Evolutionary conservation across 2,797 vertebrate species (phyloP).

Genomic region (Poecilia velifera): DNA sequence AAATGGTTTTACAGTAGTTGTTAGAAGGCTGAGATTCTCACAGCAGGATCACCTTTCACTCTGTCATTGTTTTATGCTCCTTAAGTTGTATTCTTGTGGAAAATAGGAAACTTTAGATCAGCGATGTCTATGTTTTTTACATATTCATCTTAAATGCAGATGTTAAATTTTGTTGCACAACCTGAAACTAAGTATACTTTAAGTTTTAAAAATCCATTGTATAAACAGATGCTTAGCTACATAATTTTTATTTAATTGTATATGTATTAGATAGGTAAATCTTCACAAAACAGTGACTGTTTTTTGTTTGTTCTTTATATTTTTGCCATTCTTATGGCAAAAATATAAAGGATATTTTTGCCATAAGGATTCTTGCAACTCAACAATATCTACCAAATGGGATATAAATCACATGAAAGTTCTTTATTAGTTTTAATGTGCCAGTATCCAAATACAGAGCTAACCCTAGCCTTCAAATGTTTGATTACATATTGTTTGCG

Average conservation of each 20-base stretch:
- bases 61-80: background rate
- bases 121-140: background rate
- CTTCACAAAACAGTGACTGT: background rate
- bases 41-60: background rate
- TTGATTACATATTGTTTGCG: background rate
- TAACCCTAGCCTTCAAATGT: background rate
- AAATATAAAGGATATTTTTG: too few species aligned
- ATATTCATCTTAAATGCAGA: background rate
- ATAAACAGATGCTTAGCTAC: background rate
- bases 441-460: background rate
- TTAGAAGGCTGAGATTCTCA: background rate
- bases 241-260: background rate
- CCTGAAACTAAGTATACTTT: background rate
- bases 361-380: background rate
- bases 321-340: background rate
- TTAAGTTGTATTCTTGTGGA: background rate
- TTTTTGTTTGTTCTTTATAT: background rate
- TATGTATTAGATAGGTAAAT: background rate
- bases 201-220: background rate
- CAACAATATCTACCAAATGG: background rate
- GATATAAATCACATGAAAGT: background rate
- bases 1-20: background rate
- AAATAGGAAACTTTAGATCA: background rate
- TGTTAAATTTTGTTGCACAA: background rate
- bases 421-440: background rate